phyloP scores from a whole-genome alignment of 2,113 vertebrate genomes.

The Falco punctatus region DNA sequence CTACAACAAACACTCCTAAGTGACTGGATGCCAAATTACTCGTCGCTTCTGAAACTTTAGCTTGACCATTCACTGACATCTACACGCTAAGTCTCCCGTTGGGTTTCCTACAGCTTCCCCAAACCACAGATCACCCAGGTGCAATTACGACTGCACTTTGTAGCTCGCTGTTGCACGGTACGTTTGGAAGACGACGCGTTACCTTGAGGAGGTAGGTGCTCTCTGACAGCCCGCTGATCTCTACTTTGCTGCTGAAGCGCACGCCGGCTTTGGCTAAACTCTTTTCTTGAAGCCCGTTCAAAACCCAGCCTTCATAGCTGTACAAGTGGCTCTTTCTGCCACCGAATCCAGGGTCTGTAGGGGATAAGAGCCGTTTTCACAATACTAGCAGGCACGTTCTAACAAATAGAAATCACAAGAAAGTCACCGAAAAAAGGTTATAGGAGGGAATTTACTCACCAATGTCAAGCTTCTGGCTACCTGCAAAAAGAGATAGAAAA shows the following conservation, averaged over 20 bases:
- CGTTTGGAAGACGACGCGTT: background rate
- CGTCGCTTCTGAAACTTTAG: background rate
- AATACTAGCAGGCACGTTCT: background rate
- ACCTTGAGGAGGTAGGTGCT: conserved; percentile 76
- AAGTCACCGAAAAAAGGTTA: background rate
- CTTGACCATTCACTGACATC: background rate
- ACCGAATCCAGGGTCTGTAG: conserved; percentile 77
- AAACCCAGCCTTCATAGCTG: conserved; percentile 77
- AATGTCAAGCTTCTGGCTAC: conserved; percentile 48
- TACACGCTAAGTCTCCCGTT: accelerated
- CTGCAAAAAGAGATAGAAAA: conserved; percentile 32
- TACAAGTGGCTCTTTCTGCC: conserved; percentile 72
- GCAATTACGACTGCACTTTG: background rate
- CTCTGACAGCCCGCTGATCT: conserved; percentile 66
- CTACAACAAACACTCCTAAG: background rate
- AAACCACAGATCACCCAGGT: background rate
- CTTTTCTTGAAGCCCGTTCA: conserved; percentile 78
- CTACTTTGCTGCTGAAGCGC: conserved; percentile 75
- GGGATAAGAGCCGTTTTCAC: background rate
- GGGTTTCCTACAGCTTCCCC: background rate
- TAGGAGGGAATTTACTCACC: conserved; percentile 27
- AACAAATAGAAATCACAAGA: background rate
- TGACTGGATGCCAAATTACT: background rate
- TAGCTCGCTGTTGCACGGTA: background rate
- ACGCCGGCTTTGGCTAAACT: conserved; percentile 74